Evolutionary conservation across 2,888 invertebrate species (phyloP), one percentile per base, ranked within the genome.

Genomic region (Drosophila longiperda): DNA sequence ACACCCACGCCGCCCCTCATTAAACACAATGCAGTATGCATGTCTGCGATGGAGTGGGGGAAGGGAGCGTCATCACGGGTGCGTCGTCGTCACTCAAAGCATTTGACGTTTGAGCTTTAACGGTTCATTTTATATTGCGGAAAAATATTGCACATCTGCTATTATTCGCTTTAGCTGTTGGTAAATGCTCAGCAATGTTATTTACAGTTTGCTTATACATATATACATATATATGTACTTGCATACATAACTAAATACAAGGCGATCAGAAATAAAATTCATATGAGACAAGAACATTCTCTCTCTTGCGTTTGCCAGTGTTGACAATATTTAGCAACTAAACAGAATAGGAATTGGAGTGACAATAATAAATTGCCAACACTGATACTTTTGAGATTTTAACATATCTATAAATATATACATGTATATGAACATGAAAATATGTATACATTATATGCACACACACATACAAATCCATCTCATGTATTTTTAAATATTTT

Each of bases 71-170:
- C 81, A 78, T 79, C 78, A 81, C 81, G 73, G 73, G 73, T 73
- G 73, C 65, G 69, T 73, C 69, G 76, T 72, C 62, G 76, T 66
- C 65, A 64, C 59, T 66, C 57, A 61, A 66, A 68, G 62, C 73
- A 76, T 80, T 78, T 78, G 76, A 80, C 68, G 79, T 69, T 73
- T 73, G 66, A 66, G 88, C 83, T 82, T 82, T 82, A 85, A 85
- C 88, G 82, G 85, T 73, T 87, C 62, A 62, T 53, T 78, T 75
- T 75, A 59, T 63, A 77, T 79, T 64, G 75, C 60, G 66, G 57
- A 53, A 64, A 42, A 80, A 80, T 75, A 79, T 65, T 65, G 58
- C 73, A 68, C 54, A 73, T 74, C 59, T 71, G 62, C 65, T 62
- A 50, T 63, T 45, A 45, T 59, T 67, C 79, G 65, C 68, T 62